Conservation (phyloP, 2,797 vertebrate species). For the Moxostoma hubbsi region DNA sequence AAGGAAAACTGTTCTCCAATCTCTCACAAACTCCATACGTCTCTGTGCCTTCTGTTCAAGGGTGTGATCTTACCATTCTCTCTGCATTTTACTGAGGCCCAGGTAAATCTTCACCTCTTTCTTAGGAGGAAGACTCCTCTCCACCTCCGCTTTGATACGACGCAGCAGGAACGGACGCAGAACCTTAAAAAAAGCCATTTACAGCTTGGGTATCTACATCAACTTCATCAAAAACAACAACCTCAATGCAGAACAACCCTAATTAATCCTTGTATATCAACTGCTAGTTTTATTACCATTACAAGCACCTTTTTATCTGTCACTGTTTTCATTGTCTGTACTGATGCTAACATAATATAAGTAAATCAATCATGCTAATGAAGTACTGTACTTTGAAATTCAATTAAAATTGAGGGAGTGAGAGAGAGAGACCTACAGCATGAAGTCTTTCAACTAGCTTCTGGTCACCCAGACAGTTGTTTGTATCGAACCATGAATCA, state of each 20-base stretch:
- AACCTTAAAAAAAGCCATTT: constrained; percentile 71
- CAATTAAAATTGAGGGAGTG: not conserved
- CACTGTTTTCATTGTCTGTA: too few species aligned
- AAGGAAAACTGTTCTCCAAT: too few species aligned
- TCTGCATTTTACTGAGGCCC: constrained; percentile 90
- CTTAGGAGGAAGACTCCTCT: constrained; percentile 87
- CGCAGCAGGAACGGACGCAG: constrained; percentile 86
- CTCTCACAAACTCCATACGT: too few species aligned
- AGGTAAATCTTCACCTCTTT: constrained; percentile 91
- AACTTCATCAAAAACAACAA: not conserved
- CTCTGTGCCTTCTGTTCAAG: too few species aligned
- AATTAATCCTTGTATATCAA: too few species aligned
- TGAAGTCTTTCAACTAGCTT: constrained; percentile 89
- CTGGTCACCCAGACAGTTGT: constrained; percentile 90
- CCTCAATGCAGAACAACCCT: not conserved
- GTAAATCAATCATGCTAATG: too few species aligned
- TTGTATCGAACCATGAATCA: constrained; percentile 91
- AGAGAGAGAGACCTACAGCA: constrained; percentile 75
- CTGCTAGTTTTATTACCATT: too few species aligned
- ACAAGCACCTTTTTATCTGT: too few species aligned
- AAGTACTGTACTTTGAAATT: too few species aligned
- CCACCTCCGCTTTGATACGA: constrained; percentile 88
- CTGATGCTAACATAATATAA: too few species aligned
- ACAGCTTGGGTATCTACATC: not conserved
- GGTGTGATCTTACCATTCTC: constrained; percentile 81